These are phyloP conservation scores for Parnassius orleans DNA, from an alignment of 2,888 invertebrate species.

Conservation along the genomic window DNA sequence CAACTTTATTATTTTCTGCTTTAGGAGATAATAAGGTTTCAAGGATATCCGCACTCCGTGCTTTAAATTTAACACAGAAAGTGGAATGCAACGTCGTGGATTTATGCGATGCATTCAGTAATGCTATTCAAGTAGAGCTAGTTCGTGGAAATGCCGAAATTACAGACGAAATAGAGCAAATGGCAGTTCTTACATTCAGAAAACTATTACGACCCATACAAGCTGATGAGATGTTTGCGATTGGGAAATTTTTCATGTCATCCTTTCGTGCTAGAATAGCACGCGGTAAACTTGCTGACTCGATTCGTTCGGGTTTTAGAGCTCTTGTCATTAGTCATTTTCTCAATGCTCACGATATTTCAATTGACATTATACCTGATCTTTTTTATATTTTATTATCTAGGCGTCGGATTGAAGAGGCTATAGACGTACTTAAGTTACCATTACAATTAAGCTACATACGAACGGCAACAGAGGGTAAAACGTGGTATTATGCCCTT, in stretches of 20 bases:
- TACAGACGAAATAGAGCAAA: slow-evolving; percentile 58
- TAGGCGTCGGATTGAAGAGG: slow-evolving; percentile 70
- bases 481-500: slow-evolving; percentile 80
- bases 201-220: slow-evolving; percentile 52
- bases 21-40: slow-evolving; percentile 56
- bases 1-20: slow-evolving; percentile 55
- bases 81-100: slow-evolving; percentile 60
- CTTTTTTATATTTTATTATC: slow-evolving; percentile 65
- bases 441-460: slow-evolving; percentile 47
- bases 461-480: slow-evolving; percentile 48
- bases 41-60: slow-evolving; percentile 51
- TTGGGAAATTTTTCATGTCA: slow-evolving; percentile 67
- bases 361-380: slow-evolving; percentile 68
- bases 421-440: slow-evolving; percentile 67
- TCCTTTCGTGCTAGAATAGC: slow-evolving; percentile 67
- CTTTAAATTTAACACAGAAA: slow-evolving; percentile 57
- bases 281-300: slow-evolving; percentile 50
- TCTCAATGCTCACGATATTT: slow-evolving; percentile 61
- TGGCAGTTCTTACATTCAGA: slow-evolving; percentile 52
- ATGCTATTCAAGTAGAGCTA: slow-evolving; percentile 69
- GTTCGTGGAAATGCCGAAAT: slow-evolving; percentile 57
- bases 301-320: slow-evolving; percentile 65
- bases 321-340: slow-evolving; percentile 65
- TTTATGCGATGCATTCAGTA: slow-evolving; percentile 69
- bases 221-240: slow-evolving; percentile 65